Evolutionary conservation across 2,888 invertebrate species (phyloP), one percentile per base, ranked within the genome.

Genomic region (Loripinus fragilis): DNA sequence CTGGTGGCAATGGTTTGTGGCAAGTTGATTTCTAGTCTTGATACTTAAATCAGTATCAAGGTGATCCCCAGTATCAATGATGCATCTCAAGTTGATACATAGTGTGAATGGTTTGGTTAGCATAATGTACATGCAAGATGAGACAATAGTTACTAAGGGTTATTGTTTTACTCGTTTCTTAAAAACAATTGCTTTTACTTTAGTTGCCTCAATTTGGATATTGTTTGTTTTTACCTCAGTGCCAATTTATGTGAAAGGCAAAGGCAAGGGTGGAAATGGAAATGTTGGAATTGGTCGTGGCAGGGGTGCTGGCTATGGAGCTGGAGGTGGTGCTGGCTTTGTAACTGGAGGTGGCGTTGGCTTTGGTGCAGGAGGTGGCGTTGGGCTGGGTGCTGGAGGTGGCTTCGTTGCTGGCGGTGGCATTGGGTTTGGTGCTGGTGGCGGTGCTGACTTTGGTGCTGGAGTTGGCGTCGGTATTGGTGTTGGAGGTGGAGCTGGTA

Each of bases 401-500:
- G 67, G 74, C 60, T 3, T 71, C 71, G 38, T 71, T 67, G 20
- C 68, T 74, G 17, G 74, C 66, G 25, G 73, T 69, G 30, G 69
- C 69, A 52, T 66, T 78, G 30, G 80, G 65, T 10, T 66, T 23
- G 52, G 74, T 20, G 52, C 52, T 10, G 33, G 74, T 28, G 33
- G 69, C 42, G 45, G 65, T 23, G 25, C 48, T 52, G 66, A 66
- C 12, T 70, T 72, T 50, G 64, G 78, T 69, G 60, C 70, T 35
- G 41, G 79, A 48, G 50, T 65, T 71, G 73, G 78, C 20, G 42
- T 7, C n/a, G 73, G 70, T 25, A 38, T 66, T 38, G 65, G 72
- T 45, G 78, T 75, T 33, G 67, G 76, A 60, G 73, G 78, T 64
- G 73, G 73, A 68, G 68, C 69, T 67, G 72, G 70, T 30, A 74